Conservation (phyloP, 2,888 invertebrate genomes). For the Ichneumon xanthorius region DNA sequence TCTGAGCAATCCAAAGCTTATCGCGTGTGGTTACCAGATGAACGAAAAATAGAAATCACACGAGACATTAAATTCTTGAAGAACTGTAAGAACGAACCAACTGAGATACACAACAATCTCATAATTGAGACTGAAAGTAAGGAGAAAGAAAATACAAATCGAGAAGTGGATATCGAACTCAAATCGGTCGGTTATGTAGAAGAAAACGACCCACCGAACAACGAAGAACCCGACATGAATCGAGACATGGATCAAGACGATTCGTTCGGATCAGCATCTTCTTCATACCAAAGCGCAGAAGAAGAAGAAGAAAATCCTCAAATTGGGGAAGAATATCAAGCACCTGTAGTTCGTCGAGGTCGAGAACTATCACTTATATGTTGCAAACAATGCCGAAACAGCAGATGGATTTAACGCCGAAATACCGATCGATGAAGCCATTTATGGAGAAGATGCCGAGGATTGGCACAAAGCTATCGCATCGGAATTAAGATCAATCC, state of each 20-base stretch:
- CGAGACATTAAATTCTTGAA: constrained; percentile 36
- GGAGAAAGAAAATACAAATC: not conserved
- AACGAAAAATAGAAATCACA: constrained; percentile 37
- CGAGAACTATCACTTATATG: constrained; percentile 5
- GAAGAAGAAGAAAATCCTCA: constrained; percentile 20
- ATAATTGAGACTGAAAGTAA: not conserved
- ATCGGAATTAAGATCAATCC: constrained; percentile 62
- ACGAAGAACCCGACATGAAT: constrained; percentile 15
- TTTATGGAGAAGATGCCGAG: constrained; percentile 55
- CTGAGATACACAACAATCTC: not conserved
- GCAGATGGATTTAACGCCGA: constrained; percentile 38
- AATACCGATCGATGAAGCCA: constrained; percentile 54
- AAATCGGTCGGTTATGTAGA: not conserved
- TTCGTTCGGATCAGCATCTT: constrained; percentile 1
- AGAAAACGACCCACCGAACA: not conserved
- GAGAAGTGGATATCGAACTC: constrained; percentile 9
- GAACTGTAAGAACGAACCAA: not conserved
- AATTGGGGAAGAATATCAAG: not conserved
- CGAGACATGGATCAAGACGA: not conserved
- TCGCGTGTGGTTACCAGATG: constrained; percentile 31
- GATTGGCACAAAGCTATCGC: constrained; percentile 68
- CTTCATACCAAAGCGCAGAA: constrained; percentile 6
- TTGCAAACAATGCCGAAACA: constrained; percentile 22
- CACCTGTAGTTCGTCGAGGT: not conserved
- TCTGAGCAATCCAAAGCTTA: constrained; percentile 48